Evolutionary conservation across 2,888 invertebrate species (phyloP).

Genomic region (Agonopterix arenella): DNA sequence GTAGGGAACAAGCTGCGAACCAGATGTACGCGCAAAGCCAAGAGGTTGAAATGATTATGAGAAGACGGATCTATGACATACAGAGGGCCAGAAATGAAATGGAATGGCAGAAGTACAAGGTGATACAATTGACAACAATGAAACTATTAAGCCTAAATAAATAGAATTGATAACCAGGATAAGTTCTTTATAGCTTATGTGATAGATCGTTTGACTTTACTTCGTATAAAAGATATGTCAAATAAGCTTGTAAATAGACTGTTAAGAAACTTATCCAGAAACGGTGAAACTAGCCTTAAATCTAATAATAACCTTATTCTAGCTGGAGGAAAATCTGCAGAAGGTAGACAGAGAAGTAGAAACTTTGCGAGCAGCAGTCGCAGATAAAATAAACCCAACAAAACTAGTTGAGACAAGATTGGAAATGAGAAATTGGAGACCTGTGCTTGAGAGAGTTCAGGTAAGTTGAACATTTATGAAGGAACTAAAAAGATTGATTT

Average conservation of each 20-base stretch:
- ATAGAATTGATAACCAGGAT: no score
- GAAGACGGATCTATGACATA: conserved; percentile 92
- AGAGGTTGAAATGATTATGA: conserved; percentile 87
- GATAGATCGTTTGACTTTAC: neutral
- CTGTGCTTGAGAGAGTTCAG: conserved; percentile 82
- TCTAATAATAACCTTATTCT: conserved; percentile 10
- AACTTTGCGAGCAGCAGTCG: conserved; percentile 83
- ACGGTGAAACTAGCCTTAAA: neutral
- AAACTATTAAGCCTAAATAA: no score
- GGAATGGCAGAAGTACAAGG: conserved; percentile 87
- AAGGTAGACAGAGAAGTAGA: conserved; percentile 86
- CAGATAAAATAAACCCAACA: conserved; percentile 85
- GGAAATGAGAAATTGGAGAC: conserved; percentile 87
- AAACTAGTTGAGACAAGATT: conserved; percentile 92
- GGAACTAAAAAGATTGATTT: neutral
- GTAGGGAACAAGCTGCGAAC: conserved; percentile 86
- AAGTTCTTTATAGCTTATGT: neutral
- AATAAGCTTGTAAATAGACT: neutral
- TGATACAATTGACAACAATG: conserved; percentile 13
- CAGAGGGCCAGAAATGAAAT: conserved; percentile 91
- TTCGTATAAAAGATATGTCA: neutral
- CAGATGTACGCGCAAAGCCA: conserved; percentile 90
- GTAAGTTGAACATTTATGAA: conserved; percentile 17
- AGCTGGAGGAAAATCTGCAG: conserved; percentile 88
- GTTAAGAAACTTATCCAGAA: no score